These are phyloP conservation scores for Dolichotis patagonum DNA, from an alignment of 2,113 vertebrate species.

Conservation along the genomic window DNA sequence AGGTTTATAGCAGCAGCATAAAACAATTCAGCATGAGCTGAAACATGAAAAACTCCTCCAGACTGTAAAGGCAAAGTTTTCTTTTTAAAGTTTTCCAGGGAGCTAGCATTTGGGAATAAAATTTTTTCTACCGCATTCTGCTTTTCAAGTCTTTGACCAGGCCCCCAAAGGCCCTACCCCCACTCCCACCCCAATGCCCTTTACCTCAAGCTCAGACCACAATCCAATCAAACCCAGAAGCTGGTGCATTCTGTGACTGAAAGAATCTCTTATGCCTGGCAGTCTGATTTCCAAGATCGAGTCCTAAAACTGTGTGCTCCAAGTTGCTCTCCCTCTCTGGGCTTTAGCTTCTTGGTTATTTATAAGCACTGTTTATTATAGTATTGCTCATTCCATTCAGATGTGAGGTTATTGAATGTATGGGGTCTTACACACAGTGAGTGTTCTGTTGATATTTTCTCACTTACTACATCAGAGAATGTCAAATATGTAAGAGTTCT, in stretches of 20 bases:
- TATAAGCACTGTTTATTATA: neutral
- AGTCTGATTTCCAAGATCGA: constrained; percentile 13
- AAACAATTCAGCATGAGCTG: constrained; percentile 78
- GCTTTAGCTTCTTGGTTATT: neutral
- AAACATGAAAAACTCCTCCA: constrained; percentile 81
- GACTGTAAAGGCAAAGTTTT: constrained; percentile 67
- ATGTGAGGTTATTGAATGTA: neutral
- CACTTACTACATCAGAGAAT: neutral
- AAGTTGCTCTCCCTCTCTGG: constrained; percentile 23
- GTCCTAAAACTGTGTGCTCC: constrained; percentile 27
- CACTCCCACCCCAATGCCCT: neutral
- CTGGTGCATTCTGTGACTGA: neutral
- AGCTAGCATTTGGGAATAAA: constrained; percentile 54
- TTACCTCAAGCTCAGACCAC: constrained; percentile 74
- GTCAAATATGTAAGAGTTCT: neutral
- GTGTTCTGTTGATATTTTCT: neutral
- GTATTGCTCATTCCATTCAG: neutral
- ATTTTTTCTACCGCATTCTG: constrained; percentile 75
- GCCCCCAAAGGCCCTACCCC: neutral
- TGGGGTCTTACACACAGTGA: neutral
- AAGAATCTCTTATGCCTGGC: neutral
- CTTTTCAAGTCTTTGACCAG: constrained; percentile 46
- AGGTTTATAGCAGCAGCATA: constrained; percentile 80
- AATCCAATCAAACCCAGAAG: constrained; percentile 71
- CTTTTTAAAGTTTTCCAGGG: constrained; percentile 72